Evolutionary conservation across 35 echinoderm and acorn worm species (phyloP), one percentile per base, ranked within the genome.

Genomic region (Eucidaris tribuloides): DNA sequence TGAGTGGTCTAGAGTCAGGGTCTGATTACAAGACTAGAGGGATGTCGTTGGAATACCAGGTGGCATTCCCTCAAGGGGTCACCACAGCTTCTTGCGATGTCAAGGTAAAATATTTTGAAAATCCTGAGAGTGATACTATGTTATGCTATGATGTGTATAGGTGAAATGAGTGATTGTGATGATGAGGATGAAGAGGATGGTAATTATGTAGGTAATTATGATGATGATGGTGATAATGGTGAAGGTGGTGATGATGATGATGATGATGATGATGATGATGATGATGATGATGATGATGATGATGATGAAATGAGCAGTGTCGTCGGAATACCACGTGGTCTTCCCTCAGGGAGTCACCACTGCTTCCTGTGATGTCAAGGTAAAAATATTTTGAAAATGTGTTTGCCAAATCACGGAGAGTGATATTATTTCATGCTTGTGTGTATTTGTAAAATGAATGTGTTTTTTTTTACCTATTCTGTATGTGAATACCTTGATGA

Each of bases 291-390:
- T 62, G 59, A 62, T 62, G 3, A 62, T 62, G 59, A 62, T 62
- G n/a, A 62, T 62, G n/a, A 5, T 24, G 59, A 62, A n/a, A n/a
- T n/a, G n/a, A n/a, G n/a, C n/a, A n/a, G n/a, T n/a, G n/a, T n/a
- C n/a, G n/a, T n/a, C n/a, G n/a, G n/a, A 93, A 48, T 89, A 90
- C 70, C 74, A 77, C 57, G 87, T 98, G 62, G 90, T 93, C 18
- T 98, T 98, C 78, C 95, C 95, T 17, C 85, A 87, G 18, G 90
- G 90, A 0, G 82, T 98, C 41, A 68, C 78, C 43, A 98, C 85
- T 27, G 86, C 95, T 19, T 93, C 95, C 11, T 98, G 95, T 82
- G 95, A 98, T 65, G 64, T 98, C 79, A 93, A 93, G 95, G 94
- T 97, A 36, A 25, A 62, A 18, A n/a, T n/a, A n/a, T n/a, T n/a